Evolutionary conservation across 2,113 vertebrate genomes (phyloP), one percentile per base, ranked within the genome.

Genomic region (Tupaia tana): DNA sequence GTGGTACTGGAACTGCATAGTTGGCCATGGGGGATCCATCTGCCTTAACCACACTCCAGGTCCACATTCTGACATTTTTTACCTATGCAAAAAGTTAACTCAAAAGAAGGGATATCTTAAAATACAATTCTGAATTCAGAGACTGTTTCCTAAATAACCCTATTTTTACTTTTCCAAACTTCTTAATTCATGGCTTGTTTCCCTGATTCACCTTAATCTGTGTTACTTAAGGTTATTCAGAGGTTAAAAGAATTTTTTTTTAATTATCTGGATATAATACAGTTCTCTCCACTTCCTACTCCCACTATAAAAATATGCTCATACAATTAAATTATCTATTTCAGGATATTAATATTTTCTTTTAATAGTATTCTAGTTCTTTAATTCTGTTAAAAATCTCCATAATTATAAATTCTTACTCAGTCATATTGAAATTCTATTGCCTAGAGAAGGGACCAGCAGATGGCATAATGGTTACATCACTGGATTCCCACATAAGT

Each of bases 341-440:
- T 67, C 59, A 87, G 56, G 25, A 63, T 34, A n/a, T 59, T 2
- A 66, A 14, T 89, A 74, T 71, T 87, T 82, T 70, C 64, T 91
- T 13, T 14, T 19, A 75, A 34, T 6, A 24, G 43, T 22, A 71
- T 34, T 66, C 34, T 58, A 16, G 77, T 29, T 34, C 59, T 81
- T 78, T 20, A 84, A 79, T 73, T 67, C 16, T 73, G 69, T 67
- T 79, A 89, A 94, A 94, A 80, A 61, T 54, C 24, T 73, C 18
- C 24, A 67, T 58, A 66, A 14, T 22, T 78, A 59, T 10, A 69
- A 69, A 77, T 25, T 66, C 73, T 77, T 43, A 69, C 86, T 58
- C 19, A 59, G 18, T 88, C 69, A 16, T 13, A 31, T 59, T 91
- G 43, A 88, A 93, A 84, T 56, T 66, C n/a, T 54, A 56, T 63